Evolutionary conservation across 2,113 vertebrate genomes (phyloP).

Genomic region (Mormyrus lacerda): DNA sequence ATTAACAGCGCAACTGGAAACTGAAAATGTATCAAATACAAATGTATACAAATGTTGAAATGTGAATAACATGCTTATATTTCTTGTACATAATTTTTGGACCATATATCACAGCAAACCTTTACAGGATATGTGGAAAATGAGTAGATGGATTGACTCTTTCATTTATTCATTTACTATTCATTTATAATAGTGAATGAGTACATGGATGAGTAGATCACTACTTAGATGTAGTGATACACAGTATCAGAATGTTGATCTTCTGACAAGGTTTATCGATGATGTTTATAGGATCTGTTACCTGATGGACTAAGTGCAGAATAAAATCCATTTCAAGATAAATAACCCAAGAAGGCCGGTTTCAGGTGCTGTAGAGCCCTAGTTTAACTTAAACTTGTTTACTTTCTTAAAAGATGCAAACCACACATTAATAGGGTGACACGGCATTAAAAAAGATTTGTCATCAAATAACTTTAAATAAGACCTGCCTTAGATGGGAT

Average conservation of each 20-base stretch:
- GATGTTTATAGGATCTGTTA: not conserved
- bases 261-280: not conserved
- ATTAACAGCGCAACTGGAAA: not conserved
- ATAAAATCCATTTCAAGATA: not conserved
- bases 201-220: no score
- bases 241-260: not conserved
- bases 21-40: not conserved
- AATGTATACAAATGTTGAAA: not conserved
- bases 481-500: not conserved
- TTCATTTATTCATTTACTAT: not conserved
- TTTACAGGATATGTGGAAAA: not conserved
- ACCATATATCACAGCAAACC: not conserved
- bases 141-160: not conserved
- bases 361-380: not conserved
- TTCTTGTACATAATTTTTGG: not conserved
- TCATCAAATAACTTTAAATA: not conserved
- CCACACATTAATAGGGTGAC: not conserved
- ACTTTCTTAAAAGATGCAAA: not conserved
- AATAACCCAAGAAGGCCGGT: not conserved
- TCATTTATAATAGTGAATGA: not conserved
- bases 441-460: not conserved
- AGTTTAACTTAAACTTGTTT: not conserved
- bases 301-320: not conserved
- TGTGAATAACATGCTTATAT: not conserved
- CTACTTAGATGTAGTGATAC: not conserved